Evolutionary conservation across 2,888 invertebrate genomes (phyloP).

Genomic region (Campoplex nolae): DNA sequence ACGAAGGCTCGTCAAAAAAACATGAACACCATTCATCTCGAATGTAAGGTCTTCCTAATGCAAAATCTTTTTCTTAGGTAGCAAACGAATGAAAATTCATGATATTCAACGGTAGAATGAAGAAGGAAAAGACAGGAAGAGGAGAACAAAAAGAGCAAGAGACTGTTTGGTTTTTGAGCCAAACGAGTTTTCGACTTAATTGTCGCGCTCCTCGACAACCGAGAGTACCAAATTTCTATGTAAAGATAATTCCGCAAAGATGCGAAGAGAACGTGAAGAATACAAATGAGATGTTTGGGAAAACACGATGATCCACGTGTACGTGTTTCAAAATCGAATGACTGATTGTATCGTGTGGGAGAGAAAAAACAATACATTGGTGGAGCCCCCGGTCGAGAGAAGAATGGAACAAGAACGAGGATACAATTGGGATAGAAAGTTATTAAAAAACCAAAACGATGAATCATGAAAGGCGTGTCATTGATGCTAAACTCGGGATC

Average conservation of each 20-base stretch:
- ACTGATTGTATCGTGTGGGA: constrained; percentile 41
- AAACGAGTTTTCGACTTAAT: constrained; percentile 60
- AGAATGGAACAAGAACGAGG: constrained; percentile 22
- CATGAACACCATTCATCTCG: constrained; percentile 23
- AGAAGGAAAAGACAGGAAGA: background rate
- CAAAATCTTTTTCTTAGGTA: constrained; percentile 55
- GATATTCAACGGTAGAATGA: constrained; percentile 24
- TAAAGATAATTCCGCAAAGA: constrained; percentile 49
- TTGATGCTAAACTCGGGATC: constrained; percentile 25
- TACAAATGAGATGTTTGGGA: constrained; percentile 32
- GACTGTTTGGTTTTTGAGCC: constrained; percentile 12
- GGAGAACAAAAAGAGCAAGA: background rate
- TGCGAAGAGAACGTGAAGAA: constrained; percentile 30
- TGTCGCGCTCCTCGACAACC: constrained; percentile 24
- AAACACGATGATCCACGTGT: constrained; percentile 10
- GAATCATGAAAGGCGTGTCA: constrained; percentile 53
- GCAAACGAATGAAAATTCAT: constrained; percentile 67
- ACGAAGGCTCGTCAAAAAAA: constrained; percentile 36
- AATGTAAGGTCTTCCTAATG: background rate
- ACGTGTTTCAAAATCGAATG: constrained; percentile 32
- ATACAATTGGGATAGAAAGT: constrained; percentile 18
- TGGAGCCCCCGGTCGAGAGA: background rate
- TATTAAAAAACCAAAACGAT: constrained; percentile 32
- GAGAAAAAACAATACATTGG: constrained; percentile 40
- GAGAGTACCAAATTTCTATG: constrained; percentile 58